Evolutionary conservation across 2,113 vertebrate genomes (phyloP).

Genomic region (Pandion haliaetus): DNA sequence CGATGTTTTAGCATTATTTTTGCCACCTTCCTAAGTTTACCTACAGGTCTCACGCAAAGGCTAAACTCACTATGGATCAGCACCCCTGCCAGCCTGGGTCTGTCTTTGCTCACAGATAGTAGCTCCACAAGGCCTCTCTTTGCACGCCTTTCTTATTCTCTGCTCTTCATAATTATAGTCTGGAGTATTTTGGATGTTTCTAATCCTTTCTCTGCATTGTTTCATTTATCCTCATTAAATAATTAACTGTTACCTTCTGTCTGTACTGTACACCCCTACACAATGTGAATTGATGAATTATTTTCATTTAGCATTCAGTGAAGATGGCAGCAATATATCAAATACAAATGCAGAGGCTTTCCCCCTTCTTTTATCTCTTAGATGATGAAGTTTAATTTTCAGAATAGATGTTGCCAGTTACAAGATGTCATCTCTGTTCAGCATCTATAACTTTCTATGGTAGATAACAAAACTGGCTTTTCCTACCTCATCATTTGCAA

Average conservation of each 20-base stretch:
- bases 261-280: neutral
- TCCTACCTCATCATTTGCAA: neutral
- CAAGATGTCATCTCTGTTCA: neutral
- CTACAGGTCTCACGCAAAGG: neutral
- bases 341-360: neutral
- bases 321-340: neutral
- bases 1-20: neutral
- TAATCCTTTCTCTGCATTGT: neutral
- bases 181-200: neutral
- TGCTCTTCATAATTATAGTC: neutral
- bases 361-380: neutral
- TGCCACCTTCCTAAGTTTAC: neutral
- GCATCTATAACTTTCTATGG: neutral
- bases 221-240: neutral
- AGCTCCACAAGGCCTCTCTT: neutral
- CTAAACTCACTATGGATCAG: neutral
- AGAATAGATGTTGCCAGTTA: neutral
- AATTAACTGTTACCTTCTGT: neutral
- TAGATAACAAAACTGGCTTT: neutral
- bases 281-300: neutral
- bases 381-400: neutral
- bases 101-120: neutral
- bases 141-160: neutral
- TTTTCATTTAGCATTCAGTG: neutral
- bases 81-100: neutral